phyloP scores from a whole-genome alignment of 1,140 invertebrate genomes.

The Colletes latitarsis region DNA sequence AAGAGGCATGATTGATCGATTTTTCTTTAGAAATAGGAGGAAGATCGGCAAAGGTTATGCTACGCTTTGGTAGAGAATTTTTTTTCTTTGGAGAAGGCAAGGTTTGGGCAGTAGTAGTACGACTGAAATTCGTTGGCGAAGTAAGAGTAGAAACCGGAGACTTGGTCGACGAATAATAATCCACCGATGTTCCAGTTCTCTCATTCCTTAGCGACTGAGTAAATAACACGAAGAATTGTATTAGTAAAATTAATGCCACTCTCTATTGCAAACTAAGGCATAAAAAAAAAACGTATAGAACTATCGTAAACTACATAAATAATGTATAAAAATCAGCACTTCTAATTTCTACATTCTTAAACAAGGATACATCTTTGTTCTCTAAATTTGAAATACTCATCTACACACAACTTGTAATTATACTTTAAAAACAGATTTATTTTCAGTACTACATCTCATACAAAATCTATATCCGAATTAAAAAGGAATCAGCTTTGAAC shows the following conservation, averaged over 20 bases:
- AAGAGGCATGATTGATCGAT: constrained; percentile 15
- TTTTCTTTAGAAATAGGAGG: constrained; percentile 60
- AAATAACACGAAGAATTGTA: constrained; percentile 68
- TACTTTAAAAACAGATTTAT: constrained; percentile 77
- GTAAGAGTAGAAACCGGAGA: constrained; percentile 48
- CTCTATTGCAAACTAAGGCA: constrained; percentile 18
- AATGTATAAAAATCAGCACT: not conserved
- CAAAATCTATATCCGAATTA: constrained; percentile 76
- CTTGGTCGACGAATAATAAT: constrained; percentile 66
- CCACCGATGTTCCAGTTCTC: constrained; percentile 74
- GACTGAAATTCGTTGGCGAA: constrained; percentile 63
- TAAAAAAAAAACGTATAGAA: constrained; percentile 11
- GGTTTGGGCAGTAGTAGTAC: constrained; percentile 64
- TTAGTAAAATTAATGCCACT: constrained; percentile 57
- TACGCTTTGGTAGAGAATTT: constrained; percentile 63
- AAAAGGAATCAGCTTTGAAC: constrained; percentile 63
- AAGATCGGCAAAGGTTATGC: constrained; percentile 70
- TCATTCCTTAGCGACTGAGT: constrained; percentile 70
- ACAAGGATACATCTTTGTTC: not conserved
- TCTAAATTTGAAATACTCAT: not conserved
- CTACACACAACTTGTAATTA: constrained; percentile 26
- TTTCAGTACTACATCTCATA: constrained; percentile 74
- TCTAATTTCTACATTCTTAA: not conserved
- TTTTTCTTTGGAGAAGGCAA: constrained; percentile 66
- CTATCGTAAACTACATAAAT: not conserved